phyloP scores from a whole-genome alignment of 2,797 vertebrate genomes.

The Zonotrichia albicollis region DNA sequence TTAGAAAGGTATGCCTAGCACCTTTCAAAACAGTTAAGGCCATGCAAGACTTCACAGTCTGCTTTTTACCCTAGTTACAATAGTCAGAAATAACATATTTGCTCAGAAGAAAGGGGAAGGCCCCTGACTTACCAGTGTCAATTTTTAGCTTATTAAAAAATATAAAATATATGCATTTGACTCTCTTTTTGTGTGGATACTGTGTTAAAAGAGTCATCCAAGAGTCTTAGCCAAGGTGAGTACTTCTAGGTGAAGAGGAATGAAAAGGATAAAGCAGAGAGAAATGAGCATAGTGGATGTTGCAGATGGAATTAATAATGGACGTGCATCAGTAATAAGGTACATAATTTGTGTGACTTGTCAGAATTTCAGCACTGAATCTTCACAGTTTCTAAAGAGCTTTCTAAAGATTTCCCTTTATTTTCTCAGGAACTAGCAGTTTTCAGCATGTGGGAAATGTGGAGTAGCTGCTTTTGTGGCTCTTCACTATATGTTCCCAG shows the following conservation, averaged over 20 bases:
- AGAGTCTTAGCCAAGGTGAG: background rate
- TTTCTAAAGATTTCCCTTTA: background rate
- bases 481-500: background rate
- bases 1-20: background rate
- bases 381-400: background rate
- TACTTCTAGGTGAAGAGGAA: background rate
- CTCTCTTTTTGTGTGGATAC: background rate
- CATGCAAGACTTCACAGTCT: background rate
- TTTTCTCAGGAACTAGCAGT: background rate
- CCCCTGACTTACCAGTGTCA: background rate
- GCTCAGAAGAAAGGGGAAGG: background rate
- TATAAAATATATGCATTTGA: background rate
- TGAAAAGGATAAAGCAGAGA: background rate
- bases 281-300: background rate
- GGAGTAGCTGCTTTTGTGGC: background rate
- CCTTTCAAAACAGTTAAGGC: background rate
- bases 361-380: background rate
- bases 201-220: background rate
- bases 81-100: background rate
- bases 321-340: accelerated
- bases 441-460: background rate
- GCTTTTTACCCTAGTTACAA: background rate
- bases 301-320: background rate
- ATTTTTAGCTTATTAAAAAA: background rate
- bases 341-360: background rate